Evolutionary conservation across 2,797 vertebrate species (phyloP), one percentile per base, ranked within the genome.

Genomic region (Alosa sapidissima): DNA sequence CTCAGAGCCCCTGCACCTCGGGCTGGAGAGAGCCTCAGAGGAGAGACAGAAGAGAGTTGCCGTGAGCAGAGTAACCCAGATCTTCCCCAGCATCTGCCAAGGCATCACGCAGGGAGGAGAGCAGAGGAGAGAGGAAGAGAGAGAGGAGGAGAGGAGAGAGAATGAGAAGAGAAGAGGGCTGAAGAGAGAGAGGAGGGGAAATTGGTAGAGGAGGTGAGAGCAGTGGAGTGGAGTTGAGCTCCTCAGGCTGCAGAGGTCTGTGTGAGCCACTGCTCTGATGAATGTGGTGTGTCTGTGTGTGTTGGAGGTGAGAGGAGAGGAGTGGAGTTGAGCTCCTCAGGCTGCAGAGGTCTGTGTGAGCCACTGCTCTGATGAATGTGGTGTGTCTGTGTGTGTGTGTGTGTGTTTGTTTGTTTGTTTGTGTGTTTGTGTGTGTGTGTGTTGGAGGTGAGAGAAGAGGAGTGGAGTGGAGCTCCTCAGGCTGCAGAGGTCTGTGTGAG

Each of bases 1-100:
- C 68, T 47, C 16, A 78, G 72, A 84, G 83, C 33, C 48, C 33
- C 4, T 5, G 83, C 47, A 84, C 83, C 49, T 33, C 49, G 54
- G 65, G 83, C 49, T 36, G 36, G 16, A 21, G 45, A 28, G 58
- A 72, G 52, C 4, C 65, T 65, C 52, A 11, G 10, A 41, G 49
- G 68, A n/a, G 19, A 83, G 82, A 84, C 52, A 55, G 36, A 75
- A 36, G 68, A 75, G 83, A 21, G 28, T 28, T 52, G 83, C 48
- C 2, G 33, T 5, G 65, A 72, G 48, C 49, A 41, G 24, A 36
- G 62, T 36, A 75, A 72, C 48, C 83, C 51, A 72, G 83, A 36
- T 75, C 14, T 28, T 84, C 62, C 83, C 49, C 28, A 36, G 48
- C 83, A 72, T 72, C 62, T 72, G 83, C 36, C 33, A n/a, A 16